These are phyloP conservation scores for Corvus cornix DNA, from an alignment of 2,113 vertebrate genomes.

Conservation along the genomic window DNA sequence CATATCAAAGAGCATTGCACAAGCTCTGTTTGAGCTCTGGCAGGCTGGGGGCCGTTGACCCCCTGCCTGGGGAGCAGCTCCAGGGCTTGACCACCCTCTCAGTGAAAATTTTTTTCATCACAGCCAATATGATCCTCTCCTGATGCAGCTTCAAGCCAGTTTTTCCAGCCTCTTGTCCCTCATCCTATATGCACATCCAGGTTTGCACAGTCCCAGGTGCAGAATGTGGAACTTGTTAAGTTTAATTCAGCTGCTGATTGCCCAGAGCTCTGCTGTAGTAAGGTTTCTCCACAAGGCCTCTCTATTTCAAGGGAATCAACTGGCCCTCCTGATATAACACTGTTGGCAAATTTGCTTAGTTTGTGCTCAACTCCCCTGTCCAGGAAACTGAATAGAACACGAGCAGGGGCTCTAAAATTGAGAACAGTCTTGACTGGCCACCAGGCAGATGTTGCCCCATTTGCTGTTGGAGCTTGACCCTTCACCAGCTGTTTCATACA, in stretches of 20 bases:
- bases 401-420: neutral
- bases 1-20: accelerated
- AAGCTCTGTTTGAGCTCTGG: neutral
- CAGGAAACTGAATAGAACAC: neutral
- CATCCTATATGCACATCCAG: accelerated
- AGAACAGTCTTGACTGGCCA: neutral
- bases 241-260: neutral
- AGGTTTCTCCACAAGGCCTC: neutral
- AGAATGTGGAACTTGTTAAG: neutral
- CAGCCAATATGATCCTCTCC: neutral
- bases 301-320: neutral
- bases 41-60: no score
- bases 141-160: neutral
- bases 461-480: neutral
- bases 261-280: neutral
- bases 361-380: neutral
- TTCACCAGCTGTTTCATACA: neutral
- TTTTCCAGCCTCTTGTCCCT: neutral
- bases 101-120: neutral
- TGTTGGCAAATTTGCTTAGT: neutral
- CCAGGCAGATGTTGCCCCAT: neutral
- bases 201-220: neutral
- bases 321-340: neutral
- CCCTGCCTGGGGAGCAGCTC: neutral
- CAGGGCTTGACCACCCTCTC: neutral